These are phyloP conservation scores for Helicorthomorpha holstii DNA, from an alignment of 1,140 invertebrate species.

Conservation along the genomic window DNA sequence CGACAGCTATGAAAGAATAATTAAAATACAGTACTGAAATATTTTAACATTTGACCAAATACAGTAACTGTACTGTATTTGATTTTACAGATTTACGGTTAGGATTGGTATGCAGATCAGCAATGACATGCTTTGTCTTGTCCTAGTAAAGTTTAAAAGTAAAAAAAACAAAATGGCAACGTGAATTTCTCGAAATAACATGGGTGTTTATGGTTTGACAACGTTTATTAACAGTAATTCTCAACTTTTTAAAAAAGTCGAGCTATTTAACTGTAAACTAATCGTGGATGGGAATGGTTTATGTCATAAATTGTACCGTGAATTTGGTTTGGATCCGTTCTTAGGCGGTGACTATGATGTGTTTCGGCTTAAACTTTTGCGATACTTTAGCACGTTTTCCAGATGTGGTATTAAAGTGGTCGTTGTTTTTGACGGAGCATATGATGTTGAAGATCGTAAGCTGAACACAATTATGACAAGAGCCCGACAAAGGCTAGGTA, in stretches of 20 bases:
- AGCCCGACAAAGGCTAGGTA: conserved; percentile 39
- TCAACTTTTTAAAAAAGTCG: conserved; percentile 39
- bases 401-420: conserved; percentile 56
- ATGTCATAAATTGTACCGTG: conserved; percentile 49
- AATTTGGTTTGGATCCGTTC: conserved; percentile 40
- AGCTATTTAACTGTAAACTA: conserved; percentile 47
- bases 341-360: conserved; percentile 79
- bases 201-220: conserved; percentile 67
- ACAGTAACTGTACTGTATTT: no score
- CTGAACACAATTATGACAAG: conserved; percentile 45
- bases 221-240: conserved; percentile 53
- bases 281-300: conserved; percentile 71
- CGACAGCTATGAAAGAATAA: no score
- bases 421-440: conserved; percentile 61
- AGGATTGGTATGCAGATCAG: no score
- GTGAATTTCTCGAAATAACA: conserved; percentile 21
- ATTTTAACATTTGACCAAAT: no score
- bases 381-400: conserved; percentile 50
- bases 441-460: conserved; percentile 53
- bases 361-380: conserved; percentile 38
- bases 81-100: no score
- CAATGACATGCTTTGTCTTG: no score
- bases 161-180: neutral
- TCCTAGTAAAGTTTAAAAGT: no score
- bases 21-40: no score